A percentile compares a stretch with the other conserved stretches of the same genome.
Conservation (phyloP, 2,113 vertebrate species). For the Ceyx margarethae region DNA sequence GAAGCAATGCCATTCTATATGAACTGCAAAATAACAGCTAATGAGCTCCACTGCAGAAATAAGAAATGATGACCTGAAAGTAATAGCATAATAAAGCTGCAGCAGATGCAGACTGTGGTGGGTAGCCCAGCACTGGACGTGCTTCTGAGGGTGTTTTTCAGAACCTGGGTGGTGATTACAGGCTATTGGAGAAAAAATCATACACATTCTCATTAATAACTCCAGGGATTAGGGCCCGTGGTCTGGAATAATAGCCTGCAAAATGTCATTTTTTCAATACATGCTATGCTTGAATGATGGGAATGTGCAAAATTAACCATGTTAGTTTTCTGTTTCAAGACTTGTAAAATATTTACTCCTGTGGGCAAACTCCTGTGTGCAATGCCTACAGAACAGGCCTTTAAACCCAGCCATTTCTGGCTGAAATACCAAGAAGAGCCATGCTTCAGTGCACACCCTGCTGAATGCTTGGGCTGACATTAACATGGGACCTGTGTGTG, state of each 20-base stretch:
- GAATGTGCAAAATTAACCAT: not conserved
- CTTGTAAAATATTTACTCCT: constrained; percentile 22
- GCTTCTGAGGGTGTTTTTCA: not conserved
- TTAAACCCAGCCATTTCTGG: not conserved
- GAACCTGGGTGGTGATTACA: not conserved
- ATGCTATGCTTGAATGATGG: not conserved
- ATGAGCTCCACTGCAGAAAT: not conserved
- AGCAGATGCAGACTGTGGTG: not conserved
- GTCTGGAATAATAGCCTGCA: not conserved
- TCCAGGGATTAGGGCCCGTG: not conserved
- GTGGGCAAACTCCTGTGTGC: not conserved
- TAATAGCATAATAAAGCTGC: not conserved
- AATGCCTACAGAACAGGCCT: not conserved
- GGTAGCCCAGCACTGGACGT: not conserved
- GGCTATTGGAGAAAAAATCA: not conserved
- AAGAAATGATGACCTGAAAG: not conserved
- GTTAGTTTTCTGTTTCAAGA: not conserved
- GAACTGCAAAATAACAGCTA: not conserved
- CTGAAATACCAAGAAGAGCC: not conserved
- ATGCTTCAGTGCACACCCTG: not conserved
- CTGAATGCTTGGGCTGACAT: not conserved
- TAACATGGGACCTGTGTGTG: not conserved
- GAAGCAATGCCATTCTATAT: not conserved
- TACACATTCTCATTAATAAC: not conserved
- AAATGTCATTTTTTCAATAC: constrained; percentile 5